Evolutionary conservation across 1,140 invertebrate genomes (phyloP).

Genomic region (Octopus bimaculoides): DNA sequence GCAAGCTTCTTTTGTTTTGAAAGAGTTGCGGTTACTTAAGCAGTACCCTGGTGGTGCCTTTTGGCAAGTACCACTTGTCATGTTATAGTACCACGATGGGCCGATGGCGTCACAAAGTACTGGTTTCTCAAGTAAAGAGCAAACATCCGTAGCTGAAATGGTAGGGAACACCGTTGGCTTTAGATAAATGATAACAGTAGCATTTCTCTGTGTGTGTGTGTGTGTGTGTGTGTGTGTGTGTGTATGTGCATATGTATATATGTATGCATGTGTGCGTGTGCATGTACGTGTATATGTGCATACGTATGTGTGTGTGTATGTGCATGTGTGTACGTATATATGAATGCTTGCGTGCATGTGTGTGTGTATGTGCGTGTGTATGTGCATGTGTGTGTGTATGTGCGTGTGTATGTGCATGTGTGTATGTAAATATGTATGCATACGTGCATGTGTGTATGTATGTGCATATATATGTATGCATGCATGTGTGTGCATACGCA

Average conservation of each 20-base stretch:
- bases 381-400: not conserved
- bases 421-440: not conserved
- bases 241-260: not conserved
- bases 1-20: conserved; percentile 24
- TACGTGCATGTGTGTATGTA: not conserved
- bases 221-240: not conserved
- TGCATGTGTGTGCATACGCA: not conserved
- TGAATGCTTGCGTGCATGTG: not conserved
- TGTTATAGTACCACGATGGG: conserved; percentile 28
- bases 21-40: conserved; percentile 38
- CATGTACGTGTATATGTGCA: not conserved
- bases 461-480: not conserved
- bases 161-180: not conserved
- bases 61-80: conserved; percentile 27
- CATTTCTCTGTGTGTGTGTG: not conserved
- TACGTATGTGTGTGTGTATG: not conserved
- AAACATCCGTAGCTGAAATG: not conserved
- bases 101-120: not conserved
- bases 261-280: not conserved
- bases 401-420: not conserved
- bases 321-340: not conserved
- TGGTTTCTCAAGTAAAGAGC: not conserved
- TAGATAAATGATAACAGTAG: too few relatives aligned
- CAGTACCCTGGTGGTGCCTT: conserved; percentile 37
- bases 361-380: not conserved